Evolutionary conservation across 92 coral and sea anemone genomes (phyloP).

Genomic region (Epizoanthus fatuus): DNA sequence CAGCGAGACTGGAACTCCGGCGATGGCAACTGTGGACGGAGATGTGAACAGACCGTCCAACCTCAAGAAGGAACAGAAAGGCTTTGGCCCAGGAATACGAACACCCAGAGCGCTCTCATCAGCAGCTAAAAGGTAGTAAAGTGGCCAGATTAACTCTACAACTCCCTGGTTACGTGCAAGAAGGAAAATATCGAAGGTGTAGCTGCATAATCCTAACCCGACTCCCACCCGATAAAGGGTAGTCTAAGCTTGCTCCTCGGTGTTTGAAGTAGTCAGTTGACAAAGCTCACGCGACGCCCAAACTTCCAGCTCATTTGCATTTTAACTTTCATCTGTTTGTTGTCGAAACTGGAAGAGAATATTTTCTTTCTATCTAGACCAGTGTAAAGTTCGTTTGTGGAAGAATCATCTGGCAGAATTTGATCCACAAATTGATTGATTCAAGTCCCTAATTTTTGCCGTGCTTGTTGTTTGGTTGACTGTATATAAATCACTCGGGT

Average conservation of each 20-base stretch:
- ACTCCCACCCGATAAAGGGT: not conserved
- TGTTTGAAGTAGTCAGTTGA: constrained; percentile 15
- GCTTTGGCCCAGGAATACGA: constrained; percentile 39
- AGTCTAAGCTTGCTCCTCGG: not conserved
- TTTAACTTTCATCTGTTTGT: constrained; percentile 73
- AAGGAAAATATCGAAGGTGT: not conserved
- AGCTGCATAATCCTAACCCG: not conserved
- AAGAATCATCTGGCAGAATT: constrained; percentile 31
- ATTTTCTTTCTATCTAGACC: not conserved
- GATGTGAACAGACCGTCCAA: constrained; percentile 24
- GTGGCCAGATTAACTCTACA: not conserved
- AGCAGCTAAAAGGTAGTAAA: constrained; percentile 70
- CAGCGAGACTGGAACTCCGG: not conserved
- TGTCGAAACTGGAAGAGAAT: constrained; percentile 9
- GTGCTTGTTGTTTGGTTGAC: constrained; percentile 19
- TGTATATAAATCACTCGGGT: constrained; percentile 36
- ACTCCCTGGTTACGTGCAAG: not conserved
- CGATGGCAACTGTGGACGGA: constrained; percentile 28
- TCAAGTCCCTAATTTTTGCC: constrained; percentile 12
- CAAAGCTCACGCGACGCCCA: constrained; percentile 55
- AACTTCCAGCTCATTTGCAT: constrained; percentile 63
- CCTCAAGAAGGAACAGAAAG: constrained; percentile 41
- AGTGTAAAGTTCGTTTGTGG: constrained; percentile 1
- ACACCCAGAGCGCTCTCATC: constrained; percentile 72
- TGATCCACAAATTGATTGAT: constrained; percentile 1